These are phyloP conservation scores for Oscheius onirici DNA, from an alignment of 2,888 invertebrate species.

Conservation along the genomic window DNA sequence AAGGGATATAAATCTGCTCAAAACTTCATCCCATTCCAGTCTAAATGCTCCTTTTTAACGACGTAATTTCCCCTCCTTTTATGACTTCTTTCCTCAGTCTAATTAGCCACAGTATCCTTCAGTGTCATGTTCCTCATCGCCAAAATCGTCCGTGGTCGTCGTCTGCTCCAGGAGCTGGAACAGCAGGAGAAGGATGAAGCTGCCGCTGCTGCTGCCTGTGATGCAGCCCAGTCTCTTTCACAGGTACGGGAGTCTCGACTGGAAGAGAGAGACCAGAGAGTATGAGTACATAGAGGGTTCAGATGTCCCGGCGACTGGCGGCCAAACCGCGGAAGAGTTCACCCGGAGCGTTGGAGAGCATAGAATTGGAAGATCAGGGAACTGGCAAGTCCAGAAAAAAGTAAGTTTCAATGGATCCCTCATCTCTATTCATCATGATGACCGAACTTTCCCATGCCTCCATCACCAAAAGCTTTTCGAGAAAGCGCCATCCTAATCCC, in stretches of 20 bases:
- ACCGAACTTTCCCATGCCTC: not conserved
- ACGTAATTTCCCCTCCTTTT: not conserved
- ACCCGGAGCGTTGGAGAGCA: constrained; percentile 22
- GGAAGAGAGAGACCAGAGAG: not conserved
- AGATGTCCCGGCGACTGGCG: constrained; percentile 33
- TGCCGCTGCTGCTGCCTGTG: constrained; percentile 35
- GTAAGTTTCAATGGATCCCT: not conserved
- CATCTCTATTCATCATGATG: not conserved
- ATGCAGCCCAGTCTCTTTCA: constrained; percentile 36
- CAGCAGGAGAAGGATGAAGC: constrained; percentile 66
- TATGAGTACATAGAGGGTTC: constrained; percentile 8
- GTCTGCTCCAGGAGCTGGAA: constrained; percentile 68
- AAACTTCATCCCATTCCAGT: not conserved
- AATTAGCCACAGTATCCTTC: too few relatives aligned
- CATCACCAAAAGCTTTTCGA: not conserved
- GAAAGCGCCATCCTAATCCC: not conserved
- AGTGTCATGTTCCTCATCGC: constrained; percentile 70
- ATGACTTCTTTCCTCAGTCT: not conserved
- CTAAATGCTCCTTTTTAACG: not conserved
- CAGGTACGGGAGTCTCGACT: too few relatives aligned
- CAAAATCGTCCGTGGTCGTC: constrained; percentile 69
- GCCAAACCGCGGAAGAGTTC: constrained; percentile 24
- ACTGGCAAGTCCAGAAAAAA: constrained; percentile 13
- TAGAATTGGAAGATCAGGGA: constrained; percentile 32
- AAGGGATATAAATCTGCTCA: not conserved